Percentiles rank a stretch among this genome's conserved stretches.
These are phyloP conservation scores for Chascanopsetta lugubris DNA, from an alignment of 2,113 vertebrate species.

Conservation along the genomic window DNA sequence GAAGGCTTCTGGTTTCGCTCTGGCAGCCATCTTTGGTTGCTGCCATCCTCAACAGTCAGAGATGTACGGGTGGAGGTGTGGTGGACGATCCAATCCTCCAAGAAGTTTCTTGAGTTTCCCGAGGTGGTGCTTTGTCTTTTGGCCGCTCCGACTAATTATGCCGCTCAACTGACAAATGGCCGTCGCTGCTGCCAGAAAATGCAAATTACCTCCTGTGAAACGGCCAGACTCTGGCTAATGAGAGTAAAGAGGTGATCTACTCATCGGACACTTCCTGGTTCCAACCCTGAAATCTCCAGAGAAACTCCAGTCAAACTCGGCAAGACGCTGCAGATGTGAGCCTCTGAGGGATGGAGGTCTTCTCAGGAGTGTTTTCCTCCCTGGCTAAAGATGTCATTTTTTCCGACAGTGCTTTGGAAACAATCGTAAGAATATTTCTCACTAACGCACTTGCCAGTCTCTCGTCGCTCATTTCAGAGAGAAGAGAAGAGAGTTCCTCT, in stretches of 20 bases:
- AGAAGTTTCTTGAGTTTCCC: background rate
- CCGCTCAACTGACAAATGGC: background rate
- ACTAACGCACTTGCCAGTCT: too few species aligned
- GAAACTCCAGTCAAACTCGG: background rate
- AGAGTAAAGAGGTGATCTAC: background rate
- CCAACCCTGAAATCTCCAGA: background rate
- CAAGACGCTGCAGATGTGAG: background rate
- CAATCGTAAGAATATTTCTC: too few species aligned
- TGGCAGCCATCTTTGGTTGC: constrained; percentile 1
- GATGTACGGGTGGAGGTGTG: too few species aligned
- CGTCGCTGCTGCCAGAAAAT: background rate
- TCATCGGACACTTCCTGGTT: background rate
- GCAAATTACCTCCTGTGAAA: background rate
- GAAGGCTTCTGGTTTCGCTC: constrained; percentile 8
- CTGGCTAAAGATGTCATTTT: too few species aligned
- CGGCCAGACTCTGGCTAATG: background rate
- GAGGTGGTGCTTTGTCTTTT: background rate
- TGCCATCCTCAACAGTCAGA: background rate
- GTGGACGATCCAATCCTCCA: too few species aligned
- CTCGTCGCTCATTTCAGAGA: too few species aligned
- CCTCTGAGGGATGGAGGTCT: too few species aligned
- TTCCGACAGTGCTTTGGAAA: too few species aligned
- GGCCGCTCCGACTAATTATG: background rate
- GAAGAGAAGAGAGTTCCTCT: background rate
- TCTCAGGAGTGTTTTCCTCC: too few species aligned